A percentile compares a stretch with the other conserved stretches of the same genome.
Conservation (phyloP, 2,797 vertebrate species). For the Phoebastria nigripes region DNA sequence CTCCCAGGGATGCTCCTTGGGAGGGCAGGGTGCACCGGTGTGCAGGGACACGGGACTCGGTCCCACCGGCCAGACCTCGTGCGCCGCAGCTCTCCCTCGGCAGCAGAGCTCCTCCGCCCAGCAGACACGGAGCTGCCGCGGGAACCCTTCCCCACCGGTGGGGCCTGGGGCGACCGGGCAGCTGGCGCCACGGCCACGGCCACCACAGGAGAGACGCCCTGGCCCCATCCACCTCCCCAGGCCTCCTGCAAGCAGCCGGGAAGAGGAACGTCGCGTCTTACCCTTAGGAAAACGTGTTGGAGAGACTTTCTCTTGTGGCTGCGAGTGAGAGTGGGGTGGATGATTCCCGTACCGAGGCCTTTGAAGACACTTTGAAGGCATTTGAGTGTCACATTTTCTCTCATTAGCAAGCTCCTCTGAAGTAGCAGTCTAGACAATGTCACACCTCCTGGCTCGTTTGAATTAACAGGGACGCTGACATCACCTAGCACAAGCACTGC, state of each 20-base stretch:
- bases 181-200: accelerated
- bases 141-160: background rate
- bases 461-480: background rate
- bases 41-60: background rate
- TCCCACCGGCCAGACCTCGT: accelerated
- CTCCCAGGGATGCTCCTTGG: background rate
- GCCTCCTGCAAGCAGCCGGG: background rate
- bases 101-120: background rate
- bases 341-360: background rate
- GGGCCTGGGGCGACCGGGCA: background rate
- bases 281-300: background rate
- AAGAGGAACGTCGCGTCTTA: accelerated
- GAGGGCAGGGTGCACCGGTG: background rate
- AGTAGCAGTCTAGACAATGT: conserved; percentile 3
- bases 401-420: background rate
- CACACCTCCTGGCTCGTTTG: background rate
- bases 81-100: background rate
- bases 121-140: accelerated
- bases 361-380: background rate
- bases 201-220: accelerated
- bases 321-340: accelerated
- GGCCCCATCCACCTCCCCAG: background rate
- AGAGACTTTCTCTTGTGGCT: background rate
- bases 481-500: accelerated
- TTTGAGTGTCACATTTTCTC: background rate